These are phyloP conservation scores for Gnathonemus longibarbis DNA, from an alignment of 2,113 vertebrate genomes.

Conservation along the genomic window DNA sequence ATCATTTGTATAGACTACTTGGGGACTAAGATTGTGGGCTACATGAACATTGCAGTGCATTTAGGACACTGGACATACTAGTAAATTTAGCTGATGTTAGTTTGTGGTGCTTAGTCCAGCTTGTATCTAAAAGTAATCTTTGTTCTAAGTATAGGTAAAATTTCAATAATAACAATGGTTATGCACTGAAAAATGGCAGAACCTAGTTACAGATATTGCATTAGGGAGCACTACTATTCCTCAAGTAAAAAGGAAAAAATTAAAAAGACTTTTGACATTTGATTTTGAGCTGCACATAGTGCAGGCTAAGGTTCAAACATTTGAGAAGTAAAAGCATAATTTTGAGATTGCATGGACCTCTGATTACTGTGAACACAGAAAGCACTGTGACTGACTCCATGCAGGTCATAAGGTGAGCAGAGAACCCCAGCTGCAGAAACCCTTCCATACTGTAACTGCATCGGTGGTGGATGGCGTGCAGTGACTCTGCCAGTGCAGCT, in stretches of 20 bases:
- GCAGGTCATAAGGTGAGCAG: background rate
- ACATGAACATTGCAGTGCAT: constrained; percentile 23
- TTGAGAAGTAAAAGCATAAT: background rate
- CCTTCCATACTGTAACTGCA: background rate
- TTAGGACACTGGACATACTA: constrained; percentile 16
- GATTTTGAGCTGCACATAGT: background rate
- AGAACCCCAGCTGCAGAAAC: background rate
- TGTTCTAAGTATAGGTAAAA: constrained; percentile 22
- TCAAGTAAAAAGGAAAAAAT: background rate
- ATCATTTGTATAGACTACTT: constrained; percentile 48
- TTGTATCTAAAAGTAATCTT: constrained; percentile 19
- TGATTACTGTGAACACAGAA: background rate
- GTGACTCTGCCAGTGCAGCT: background rate
- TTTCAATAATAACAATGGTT: constrained; percentile 45
- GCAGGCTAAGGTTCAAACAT: background rate
- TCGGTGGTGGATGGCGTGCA: background rate
- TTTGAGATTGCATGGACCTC: background rate
- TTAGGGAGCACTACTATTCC: background rate
- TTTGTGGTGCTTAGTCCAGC: background rate
- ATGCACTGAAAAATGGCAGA: background rate
- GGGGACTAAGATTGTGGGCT: constrained; percentile 34
- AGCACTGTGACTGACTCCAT: background rate
- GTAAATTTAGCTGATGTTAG: constrained; percentile 10
- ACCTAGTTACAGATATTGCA: background rate
- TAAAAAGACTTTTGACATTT: background rate